These are phyloP conservation scores for Tenrec ecaudatus DNA, from an alignment of 2,113 vertebrate genomes.

Conservation along the genomic window DNA sequence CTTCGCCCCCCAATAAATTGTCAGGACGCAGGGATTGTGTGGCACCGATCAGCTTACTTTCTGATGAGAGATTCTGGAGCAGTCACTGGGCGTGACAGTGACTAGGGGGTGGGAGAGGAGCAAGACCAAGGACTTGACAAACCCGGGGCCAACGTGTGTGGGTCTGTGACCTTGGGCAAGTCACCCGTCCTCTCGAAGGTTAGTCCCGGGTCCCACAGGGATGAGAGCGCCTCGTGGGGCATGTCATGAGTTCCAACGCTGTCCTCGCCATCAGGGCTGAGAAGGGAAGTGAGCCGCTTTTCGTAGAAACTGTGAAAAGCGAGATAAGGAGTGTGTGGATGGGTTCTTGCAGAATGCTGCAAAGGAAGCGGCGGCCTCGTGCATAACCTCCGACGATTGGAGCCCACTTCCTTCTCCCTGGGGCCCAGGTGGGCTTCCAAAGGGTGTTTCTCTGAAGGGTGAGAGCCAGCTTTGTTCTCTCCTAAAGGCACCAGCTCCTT, in stretches of 20 bases:
- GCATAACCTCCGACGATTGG: neutral
- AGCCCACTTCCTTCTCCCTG: neutral
- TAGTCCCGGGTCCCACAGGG: neutral
- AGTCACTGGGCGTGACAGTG: neutral
- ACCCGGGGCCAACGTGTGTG: neutral
- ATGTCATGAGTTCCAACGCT: neutral
- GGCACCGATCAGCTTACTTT: neutral
- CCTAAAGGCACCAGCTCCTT: conserved; percentile 36
- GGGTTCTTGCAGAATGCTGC: neutral
- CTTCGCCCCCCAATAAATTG: conserved; percentile 48
- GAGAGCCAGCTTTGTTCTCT: neutral
- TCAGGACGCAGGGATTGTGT: neutral
- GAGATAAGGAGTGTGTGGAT: neutral
- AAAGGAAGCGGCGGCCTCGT: neutral
- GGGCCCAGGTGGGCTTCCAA: neutral
- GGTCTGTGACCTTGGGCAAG: neutral
- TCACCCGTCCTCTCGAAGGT: neutral
- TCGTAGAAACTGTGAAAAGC: conserved; percentile 30
- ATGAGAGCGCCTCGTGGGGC: neutral
- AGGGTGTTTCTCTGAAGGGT: neutral
- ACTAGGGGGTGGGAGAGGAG: neutral
- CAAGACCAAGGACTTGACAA: neutral
- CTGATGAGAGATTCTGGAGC: neutral
- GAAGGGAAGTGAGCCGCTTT: conserved; percentile 9
- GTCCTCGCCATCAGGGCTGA: neutral